Evolutionary conservation across 2,113 vertebrate genomes (phyloP).

Genomic region (Tychaedon coryphoeus): DNA sequence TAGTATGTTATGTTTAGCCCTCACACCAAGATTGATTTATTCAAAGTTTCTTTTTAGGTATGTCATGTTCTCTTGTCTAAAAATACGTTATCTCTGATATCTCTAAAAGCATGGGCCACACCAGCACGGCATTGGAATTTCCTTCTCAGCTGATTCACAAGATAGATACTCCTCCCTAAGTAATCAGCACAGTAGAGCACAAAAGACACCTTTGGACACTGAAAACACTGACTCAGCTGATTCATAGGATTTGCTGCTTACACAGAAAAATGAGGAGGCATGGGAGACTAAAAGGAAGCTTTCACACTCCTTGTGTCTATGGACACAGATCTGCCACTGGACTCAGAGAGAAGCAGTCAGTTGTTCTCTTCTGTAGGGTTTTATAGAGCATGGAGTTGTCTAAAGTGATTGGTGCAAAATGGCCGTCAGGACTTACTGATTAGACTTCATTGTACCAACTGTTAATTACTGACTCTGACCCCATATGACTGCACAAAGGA

Average conservation of each 20-base stretch:
- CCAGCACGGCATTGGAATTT: neutral
- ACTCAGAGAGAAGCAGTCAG: neutral
- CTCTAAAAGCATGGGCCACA: neutral
- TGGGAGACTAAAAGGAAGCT: neutral
- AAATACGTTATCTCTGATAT: neutral
- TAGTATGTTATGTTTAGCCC: neutral
- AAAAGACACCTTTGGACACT: neutral
- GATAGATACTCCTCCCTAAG: neutral
- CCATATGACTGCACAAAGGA: neutral
- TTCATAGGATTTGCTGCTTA: neutral
- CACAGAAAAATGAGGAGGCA: neutral
- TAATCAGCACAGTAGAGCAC: neutral
- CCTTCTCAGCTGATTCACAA: neutral
- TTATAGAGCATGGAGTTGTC: neutral
- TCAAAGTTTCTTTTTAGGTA: neutral
- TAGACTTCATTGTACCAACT: neutral
- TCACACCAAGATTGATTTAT: neutral
- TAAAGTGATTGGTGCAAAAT: neutral
- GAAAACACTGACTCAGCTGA: neutral
- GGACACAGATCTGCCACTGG: neutral
- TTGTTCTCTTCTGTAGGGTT: neutral
- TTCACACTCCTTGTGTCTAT: neutral
- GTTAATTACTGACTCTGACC: constrained; percentile 1
- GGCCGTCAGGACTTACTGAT: neutral
- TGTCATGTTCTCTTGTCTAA: neutral